Percentiles rank a stretch among this genome's conserved stretches.
These are phyloP conservation scores for Channa maculata DNA, from an alignment of 2,113 vertebrate genomes.

Conservation along the genomic window DNA sequence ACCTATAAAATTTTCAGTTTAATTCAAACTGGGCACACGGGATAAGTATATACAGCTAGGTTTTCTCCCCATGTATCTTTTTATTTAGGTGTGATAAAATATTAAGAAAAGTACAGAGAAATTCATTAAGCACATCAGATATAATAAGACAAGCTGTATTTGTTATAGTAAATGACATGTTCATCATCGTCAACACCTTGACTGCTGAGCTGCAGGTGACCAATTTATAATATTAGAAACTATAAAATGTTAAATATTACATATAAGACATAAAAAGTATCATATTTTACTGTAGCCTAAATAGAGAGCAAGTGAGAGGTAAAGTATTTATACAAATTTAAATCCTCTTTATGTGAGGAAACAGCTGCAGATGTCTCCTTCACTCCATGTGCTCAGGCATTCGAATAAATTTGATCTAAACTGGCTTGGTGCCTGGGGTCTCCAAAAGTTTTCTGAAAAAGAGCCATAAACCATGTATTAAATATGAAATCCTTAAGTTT, in stretches of 20 bases:
- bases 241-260: background rate
- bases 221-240: background rate
- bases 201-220: background rate
- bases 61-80: background rate
- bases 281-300: background rate
- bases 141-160: background rate
- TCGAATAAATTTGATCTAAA: background rate
- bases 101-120: background rate
- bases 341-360: background rate
- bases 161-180: background rate
- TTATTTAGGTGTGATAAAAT: background rate
- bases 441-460: background rate
- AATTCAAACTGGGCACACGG: background rate
- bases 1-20: background rate
- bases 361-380: slow-evolving; percentile 9
- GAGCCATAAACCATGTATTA: slow-evolving; percentile 29
- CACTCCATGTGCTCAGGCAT: background rate
- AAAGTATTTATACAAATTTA: no score
- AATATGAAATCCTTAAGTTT: slow-evolving; percentile 26
- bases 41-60: background rate
- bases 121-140: background rate
- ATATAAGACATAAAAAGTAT: background rate
- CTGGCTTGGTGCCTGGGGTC: background rate
- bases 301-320: no score
- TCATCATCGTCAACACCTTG: background rate